Evolutionary conservation across 2,888 invertebrate species (phyloP).

Genomic region (Dorcus parallelipipedus): DNA sequence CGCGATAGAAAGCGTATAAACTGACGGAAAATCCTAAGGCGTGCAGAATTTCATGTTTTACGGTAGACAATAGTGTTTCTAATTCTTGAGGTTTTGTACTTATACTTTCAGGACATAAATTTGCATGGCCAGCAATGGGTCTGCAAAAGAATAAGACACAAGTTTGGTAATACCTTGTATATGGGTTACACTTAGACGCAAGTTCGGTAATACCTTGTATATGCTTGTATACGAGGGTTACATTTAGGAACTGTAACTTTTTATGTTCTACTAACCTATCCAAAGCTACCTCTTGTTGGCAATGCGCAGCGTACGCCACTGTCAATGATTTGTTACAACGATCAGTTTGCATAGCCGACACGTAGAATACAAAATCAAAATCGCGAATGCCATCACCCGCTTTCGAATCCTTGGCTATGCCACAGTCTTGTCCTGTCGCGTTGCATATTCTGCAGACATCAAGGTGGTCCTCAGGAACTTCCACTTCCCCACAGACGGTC

Average conservation of each 20-base stretch:
- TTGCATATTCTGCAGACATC: conserved; percentile 90
- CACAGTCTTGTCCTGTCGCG: conserved; percentile 80
- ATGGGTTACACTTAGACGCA: neutral
- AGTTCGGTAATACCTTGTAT: no score
- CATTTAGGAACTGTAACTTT: no score
- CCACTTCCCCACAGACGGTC: conserved; percentile 95
- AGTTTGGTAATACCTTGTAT: neutral
- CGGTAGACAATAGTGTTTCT: conserved; percentile 88
- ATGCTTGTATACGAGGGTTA: no score
- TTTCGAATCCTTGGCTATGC: conserved; percentile 54
- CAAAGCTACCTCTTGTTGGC: conserved; percentile 90
- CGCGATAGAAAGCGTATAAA: conserved; percentile 93
- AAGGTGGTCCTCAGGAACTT: conserved; percentile 88
- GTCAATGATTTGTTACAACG: conserved; percentile 84
- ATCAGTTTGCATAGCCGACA: conserved; percentile 90
- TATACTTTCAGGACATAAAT: conserved; percentile 93
- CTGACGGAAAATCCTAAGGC: conserved; percentile 97
- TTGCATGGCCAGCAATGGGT: conserved; percentile 98
- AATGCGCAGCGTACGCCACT: conserved; percentile 97
- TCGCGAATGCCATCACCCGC: conserved; percentile 69
- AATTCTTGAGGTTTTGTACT: conserved; percentile 88
- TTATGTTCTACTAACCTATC: conserved; percentile 55
- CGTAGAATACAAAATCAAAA: conserved; percentile 95
- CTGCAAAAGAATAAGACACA: conserved; percentile 50
- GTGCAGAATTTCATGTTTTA: conserved; percentile 98